Percentiles rank a stretch among this genome's conserved stretches.
Conservation (phyloP, 2,797 vertebrate species). For the Crypturellus tataupa region DNA sequence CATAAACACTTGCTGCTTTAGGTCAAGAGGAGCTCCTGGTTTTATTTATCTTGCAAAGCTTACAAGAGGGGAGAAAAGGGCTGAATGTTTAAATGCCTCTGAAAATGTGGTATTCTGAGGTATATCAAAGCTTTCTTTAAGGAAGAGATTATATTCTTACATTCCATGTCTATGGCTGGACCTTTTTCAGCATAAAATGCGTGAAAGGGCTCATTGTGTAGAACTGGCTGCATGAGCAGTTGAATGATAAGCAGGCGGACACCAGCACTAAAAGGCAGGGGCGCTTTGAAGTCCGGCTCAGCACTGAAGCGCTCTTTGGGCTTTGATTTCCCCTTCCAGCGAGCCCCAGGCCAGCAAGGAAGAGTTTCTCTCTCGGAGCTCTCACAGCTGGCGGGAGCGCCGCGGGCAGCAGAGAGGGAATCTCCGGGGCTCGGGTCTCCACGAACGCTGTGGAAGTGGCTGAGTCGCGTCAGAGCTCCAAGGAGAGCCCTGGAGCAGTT, state of each 20-base stretch:
- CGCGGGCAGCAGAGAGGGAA: background rate
- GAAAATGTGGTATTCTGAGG: background rate
- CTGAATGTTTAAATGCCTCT: background rate
- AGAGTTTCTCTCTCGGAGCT: background rate
- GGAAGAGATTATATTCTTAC: background rate
- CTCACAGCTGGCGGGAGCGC: background rate
- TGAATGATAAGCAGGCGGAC: conserved; percentile 16
- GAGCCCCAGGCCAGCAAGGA: background rate
- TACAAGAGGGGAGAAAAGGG: background rate
- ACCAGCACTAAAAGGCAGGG: background rate
- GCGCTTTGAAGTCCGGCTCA: conserved; percentile 25
- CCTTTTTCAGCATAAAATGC: background rate
- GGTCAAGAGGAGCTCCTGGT: background rate
- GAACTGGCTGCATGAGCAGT: background rate
- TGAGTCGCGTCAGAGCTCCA: background rate
- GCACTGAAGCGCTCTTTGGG: conserved; percentile 15
- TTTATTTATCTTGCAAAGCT: background rate
- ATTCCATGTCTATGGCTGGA: background rate
- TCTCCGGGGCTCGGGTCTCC: background rate
- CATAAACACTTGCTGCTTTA: background rate
- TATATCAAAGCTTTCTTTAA: conserved; percentile 18
- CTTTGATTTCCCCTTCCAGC: conserved; percentile 37
- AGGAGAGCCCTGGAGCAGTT: background rate
- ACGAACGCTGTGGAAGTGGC: background rate
- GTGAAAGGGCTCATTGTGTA: background rate